Evolutionary conservation across 2,797 vertebrate genomes (phyloP), one percentile per base, ranked within the genome.

Genomic region (Cynodonichthys magdalenae): DNA sequence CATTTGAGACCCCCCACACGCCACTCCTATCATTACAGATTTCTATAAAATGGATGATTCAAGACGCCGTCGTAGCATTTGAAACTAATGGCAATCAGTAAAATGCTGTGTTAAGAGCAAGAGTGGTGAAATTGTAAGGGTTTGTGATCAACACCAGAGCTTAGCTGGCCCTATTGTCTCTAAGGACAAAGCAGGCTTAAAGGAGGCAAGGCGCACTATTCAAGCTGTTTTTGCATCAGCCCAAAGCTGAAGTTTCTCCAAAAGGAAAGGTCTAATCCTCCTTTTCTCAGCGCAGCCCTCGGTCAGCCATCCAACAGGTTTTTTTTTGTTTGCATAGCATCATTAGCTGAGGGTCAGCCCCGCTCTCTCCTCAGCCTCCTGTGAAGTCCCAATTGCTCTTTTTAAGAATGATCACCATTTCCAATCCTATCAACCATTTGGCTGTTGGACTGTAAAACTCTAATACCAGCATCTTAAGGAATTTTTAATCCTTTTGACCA

Each of bases 261-360:
- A 89, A 24, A 87, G 80, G 84, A 18, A 55, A 75, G 74, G 79
- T 83, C 85, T 93, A 93, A 93, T 92, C 91, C 84, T 68, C 63
- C 62, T 80, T 90, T 89, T 86, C 76, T 81, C 77, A 82, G 76
- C 74, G 68, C 55, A 63, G 67, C 56, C 74, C 80, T 71, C 69
- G 70, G 64, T 82, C 83, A 78, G 73, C 78, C 83, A 88, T 76
- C 86, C 88, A 80, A 87, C 79, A 83, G 82, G 75, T 59, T 67
- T 81, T 71, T 75, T 73, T 53, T 75, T 77, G 36, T 81, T 84
- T 67, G 71, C 79, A 63, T 81, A 76, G 85, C 87, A 90, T 92
- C 92, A 93, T 93, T 93, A 93, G 85, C 81, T 63, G 74, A 78
- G 88, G 81, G 87, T 92, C 85, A 88, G 83, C 73, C 72, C 72